These are phyloP conservation scores for Columba janthina DNA, from an alignment of 2,113 vertebrate genomes.

Conservation along the genomic window DNA sequence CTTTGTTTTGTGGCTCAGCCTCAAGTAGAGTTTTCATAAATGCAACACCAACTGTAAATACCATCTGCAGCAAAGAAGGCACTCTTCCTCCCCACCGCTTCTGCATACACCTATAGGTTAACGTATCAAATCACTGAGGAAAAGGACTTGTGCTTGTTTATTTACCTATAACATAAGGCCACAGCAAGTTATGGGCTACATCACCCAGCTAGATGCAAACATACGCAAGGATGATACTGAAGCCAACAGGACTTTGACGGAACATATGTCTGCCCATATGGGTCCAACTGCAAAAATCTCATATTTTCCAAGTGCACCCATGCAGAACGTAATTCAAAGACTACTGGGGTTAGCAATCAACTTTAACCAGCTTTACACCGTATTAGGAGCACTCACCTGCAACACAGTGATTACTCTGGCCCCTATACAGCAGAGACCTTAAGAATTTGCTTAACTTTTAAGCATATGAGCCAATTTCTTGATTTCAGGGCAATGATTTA, in stretches of 20 bases:
- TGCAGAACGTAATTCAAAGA: neutral
- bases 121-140: neutral
- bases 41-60: neutral
- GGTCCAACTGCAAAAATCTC: neutral
- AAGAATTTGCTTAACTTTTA: neutral
- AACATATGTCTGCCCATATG: constrained; percentile 52
- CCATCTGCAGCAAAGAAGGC: neutral
- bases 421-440: neutral
- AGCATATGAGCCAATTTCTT: neutral
- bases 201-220: neutral
- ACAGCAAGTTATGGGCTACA: neutral
- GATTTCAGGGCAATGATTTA: neutral
- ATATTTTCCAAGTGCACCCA: neutral
- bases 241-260: neutral
- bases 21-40: neutral
- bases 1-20: neutral
- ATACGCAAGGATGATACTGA: neutral
- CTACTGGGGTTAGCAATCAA: neutral
- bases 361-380: neutral
- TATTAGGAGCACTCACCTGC: neutral
- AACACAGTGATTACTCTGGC: neutral
- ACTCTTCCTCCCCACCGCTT: neutral
- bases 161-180: neutral
- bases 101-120: neutral
- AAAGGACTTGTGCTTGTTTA: neutral